Evolutionary conservation across 2,888 invertebrate species (phyloP).

Genomic region (Drosophila meridiana): DNA sequence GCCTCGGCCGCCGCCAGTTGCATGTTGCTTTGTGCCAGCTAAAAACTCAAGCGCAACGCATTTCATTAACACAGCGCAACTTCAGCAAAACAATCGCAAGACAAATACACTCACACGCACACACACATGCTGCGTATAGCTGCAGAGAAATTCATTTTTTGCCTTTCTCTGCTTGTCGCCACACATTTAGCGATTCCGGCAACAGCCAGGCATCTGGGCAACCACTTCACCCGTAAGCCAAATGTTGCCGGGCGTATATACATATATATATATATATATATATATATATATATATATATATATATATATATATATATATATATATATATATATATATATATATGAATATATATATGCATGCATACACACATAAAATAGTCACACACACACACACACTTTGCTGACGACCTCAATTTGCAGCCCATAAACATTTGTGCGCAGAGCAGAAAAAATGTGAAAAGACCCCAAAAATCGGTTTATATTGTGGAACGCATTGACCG

Average conservation of each 20-base stretch:
- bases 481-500: conserved; percentile 61
- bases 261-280: conserved; percentile 29
- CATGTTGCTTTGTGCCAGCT: conserved; percentile 64
- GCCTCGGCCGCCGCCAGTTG: conserved; percentile 42
- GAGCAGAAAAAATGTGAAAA: conserved; percentile 38
- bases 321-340: conserved; percentile 28
- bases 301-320: conserved; percentile 19
- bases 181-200: conserved; percentile 59
- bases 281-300: conserved; percentile 28
- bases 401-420: conserved; percentile 71
- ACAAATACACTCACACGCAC: conserved; percentile 38
- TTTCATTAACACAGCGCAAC: conserved; percentile 78
- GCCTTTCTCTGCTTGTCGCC: conserved; percentile 56
- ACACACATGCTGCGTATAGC: conserved; percentile 16
- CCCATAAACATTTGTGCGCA: conserved; percentile 63
- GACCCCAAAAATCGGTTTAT: conserved; percentile 46
- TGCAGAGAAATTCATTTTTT: conserved; percentile 49
- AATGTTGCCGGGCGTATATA: conserved; percentile 54
- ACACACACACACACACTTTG: conserved; percentile 27
- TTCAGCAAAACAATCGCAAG: conserved; percentile 51
- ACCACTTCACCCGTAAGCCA: conserved; percentile 70
- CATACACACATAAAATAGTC: conserved; percentile 27
- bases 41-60: conserved; percentile 72
- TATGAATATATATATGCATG: conserved; percentile 12
- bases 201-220: conserved; percentile 40